These are phyloP conservation scores for Drosophila ambigua DNA, from an alignment of 1,140 invertebrate species.

Conservation along the genomic window DNA sequence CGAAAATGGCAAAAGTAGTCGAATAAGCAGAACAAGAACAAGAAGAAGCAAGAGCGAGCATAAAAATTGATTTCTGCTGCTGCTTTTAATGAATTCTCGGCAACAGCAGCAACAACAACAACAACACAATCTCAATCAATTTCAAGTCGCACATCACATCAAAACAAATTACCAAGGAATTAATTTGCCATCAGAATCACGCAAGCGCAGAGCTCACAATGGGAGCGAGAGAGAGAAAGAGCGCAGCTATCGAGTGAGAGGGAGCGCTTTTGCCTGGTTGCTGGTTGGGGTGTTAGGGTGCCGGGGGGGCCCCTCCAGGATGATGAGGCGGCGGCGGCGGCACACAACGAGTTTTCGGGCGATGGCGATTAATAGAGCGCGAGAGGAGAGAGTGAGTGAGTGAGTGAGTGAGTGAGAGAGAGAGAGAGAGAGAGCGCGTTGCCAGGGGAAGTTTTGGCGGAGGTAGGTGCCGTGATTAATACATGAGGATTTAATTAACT, in stretches of 20 bases:
- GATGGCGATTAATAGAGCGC: constrained; percentile 73
- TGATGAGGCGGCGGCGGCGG: constrained; percentile 8
- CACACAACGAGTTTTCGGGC: constrained; percentile 58
- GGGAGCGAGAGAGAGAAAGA: constrained; percentile 17
- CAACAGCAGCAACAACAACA: constrained; percentile 34
- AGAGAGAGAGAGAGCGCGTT: background rate
- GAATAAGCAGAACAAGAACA: constrained; percentile 31
- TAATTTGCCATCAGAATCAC: constrained; percentile 83
- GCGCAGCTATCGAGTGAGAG: background rate
- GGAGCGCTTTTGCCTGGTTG: background rate
- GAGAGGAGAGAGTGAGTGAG: constrained; percentile 6
- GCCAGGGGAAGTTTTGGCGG: background rate
- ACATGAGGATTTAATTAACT: constrained; percentile 83
- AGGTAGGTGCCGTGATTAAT: constrained; percentile 79
- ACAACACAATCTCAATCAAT: constrained; percentile 83
- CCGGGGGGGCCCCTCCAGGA: constrained; percentile 1
- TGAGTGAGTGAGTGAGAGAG: background rate
- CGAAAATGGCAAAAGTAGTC: constrained; percentile 27
- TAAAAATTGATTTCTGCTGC: constrained; percentile 79
- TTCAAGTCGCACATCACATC: constrained; percentile 83
- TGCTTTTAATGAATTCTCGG: constrained; percentile 75
- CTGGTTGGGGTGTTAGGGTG: background rate
- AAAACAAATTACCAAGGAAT: constrained; percentile 83
- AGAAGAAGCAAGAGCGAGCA: constrained; percentile 44
- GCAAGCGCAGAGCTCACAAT: constrained; percentile 68